phyloP scores from a whole-genome alignment of 2,888 invertebrate species.

The Meliscaeva auricollis region DNA sequence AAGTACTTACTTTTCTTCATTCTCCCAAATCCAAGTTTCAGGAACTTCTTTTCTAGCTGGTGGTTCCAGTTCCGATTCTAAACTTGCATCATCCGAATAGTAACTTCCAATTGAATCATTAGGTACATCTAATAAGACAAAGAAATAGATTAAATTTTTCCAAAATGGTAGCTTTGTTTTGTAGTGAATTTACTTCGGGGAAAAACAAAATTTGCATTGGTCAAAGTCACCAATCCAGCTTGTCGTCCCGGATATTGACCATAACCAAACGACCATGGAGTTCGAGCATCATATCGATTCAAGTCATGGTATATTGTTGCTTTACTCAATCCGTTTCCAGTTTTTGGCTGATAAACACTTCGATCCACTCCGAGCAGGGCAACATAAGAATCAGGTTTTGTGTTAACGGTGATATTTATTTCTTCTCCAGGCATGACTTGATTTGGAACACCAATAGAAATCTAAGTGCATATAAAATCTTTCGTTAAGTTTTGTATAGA shows the following conservation, averaged over 20 bases:
- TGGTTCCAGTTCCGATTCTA: conserved; percentile 49
- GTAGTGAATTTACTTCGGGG: conserved; percentile 79
- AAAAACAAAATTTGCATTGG: conserved; percentile 82
- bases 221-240: conserved; percentile 81
- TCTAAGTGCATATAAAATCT: conserved; percentile 83
- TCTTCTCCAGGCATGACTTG: conserved; percentile 91
- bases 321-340: conserved; percentile 86
- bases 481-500: background rate
- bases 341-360: conserved; percentile 89
- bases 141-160: background rate
- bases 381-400: conserved; percentile 94
- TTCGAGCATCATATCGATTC: conserved; percentile 86
- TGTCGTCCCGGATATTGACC: conserved; percentile 80
- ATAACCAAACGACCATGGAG: conserved; percentile 81
- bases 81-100: background rate
- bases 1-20: conserved; percentile 28
- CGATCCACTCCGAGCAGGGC: conserved; percentile 95
- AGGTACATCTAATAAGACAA: conserved; percentile 6
- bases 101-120: conserved; percentile 23
- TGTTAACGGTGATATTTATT: conserved; percentile 90
- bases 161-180: background rate
- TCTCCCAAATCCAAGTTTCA: conserved; percentile 75
- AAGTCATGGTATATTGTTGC: conserved; percentile 87
- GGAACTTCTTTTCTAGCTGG: conserved; percentile 49
- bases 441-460: conserved; percentile 88